phyloP scores from a whole-genome alignment of 2,888 invertebrate species.

The Agrochola lychnidis region DNA sequence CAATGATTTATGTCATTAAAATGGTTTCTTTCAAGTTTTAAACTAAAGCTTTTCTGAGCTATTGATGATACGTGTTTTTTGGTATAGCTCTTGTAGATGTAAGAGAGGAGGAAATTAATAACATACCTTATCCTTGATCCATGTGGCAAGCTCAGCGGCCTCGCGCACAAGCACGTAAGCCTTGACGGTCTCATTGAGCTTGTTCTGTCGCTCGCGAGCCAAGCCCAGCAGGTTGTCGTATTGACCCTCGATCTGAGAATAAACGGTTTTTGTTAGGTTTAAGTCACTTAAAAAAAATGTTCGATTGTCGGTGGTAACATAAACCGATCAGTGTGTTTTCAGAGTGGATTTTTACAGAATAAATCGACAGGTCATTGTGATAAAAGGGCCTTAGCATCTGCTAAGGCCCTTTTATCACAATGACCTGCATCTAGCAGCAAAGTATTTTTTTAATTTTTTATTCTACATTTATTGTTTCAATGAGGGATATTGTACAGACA shows the following conservation, averaged over 20 bases:
- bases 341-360: background rate
- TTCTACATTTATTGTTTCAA: background rate
- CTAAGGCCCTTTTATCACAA: no score
- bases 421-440: no score
- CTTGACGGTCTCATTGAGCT: constrained; percentile 99
- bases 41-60: no score
- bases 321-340: background rate
- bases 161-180: constrained; percentile 99
- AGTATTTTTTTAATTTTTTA: no score
- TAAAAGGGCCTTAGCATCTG: background rate
- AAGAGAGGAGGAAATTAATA: background rate
- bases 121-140: constrained; percentile 98
- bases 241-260: constrained; percentile 96
- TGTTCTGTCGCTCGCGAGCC: constrained; percentile 98
- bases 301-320: background rate
- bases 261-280: background rate
- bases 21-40: no score
- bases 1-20: no score
- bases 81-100: no score
- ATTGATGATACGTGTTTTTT: no score
- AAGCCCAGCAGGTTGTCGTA: constrained; percentile 97
- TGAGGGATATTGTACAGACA: constrained; percentile 67
- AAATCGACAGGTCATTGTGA: background rate
- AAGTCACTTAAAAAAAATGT: background rate
- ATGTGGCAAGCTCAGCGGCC: constrained; percentile 98